Evolutionary conservation across 2,888 invertebrate genomes (phyloP), one percentile per base, ranked within the genome.

Genomic region (Aleiodes testaceus): DNA sequence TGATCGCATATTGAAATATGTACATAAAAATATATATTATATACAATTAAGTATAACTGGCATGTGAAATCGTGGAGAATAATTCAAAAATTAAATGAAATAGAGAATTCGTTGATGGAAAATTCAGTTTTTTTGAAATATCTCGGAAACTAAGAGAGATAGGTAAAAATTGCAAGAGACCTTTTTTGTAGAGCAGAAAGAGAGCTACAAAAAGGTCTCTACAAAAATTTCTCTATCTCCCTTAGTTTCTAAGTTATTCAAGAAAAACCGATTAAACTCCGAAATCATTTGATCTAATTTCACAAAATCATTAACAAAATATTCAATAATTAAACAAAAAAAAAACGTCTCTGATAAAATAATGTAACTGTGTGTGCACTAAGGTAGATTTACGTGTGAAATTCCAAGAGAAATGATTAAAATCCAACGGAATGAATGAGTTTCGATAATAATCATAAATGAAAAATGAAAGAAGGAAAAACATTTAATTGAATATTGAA

Each of bases 1-100:
- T 83, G 84, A 84, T 84, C 79, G 81, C 80, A 81, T 81, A 82
- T 82, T 77, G 73, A 78, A 73, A 73, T 74, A 75, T 74, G 73
- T 71, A 74, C 74, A 70, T 78, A 79, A 69, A 75, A 70, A 74
- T 71, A 69, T 74, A 76, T 75, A 75, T 73, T 74, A 69, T 72
- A 74, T 75, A 76, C 78, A 79, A 76, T 79, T 79, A 79, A 73
- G 74, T 75, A 76, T 67, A 64, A 70, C 61, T 61, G 20, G 18
- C n/a, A 16, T 36, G 30, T 63, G 59, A 70, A 44, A 55, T 18
- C 36, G 30, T 7, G 66, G 36, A 20, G 42, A 20, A 55, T 49
- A 65, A 42, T 45, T 65, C 47, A 36, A 53, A 53, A 5, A 26
- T 26, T 53, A 12, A 12, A 26, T 22, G 26, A 22, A 53, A 18